Evolutionary conservation across 2,888 invertebrate species (phyloP), one percentile per base, ranked within the genome.

Genomic region (Zygothrica quintamaculata): DNA sequence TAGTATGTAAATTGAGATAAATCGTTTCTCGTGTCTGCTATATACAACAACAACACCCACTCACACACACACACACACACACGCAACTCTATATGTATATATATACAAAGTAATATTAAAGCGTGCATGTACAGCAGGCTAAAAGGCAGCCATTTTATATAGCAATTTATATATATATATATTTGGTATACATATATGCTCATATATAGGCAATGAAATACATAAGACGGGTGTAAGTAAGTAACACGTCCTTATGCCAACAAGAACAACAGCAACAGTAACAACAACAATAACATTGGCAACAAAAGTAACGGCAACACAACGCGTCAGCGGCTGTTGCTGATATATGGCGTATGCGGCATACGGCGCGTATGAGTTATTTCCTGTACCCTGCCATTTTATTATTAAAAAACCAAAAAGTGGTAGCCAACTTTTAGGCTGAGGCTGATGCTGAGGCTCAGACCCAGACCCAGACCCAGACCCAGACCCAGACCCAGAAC

Each of bases 1-100:
- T 81, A 84, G 86, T 84, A 86, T 84, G 84, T 84, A 86, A 84
- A 84, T 84, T 86, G 82, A 84, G 82, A 84, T 84, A 84, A 84
- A 84, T 84, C 78, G 82, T 76, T 84, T 85, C 76, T 82, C 68
- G 80, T 77, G 84, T 84, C 80, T 72, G 66, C 65, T 73, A 67
- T 61, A 74, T 48, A 71, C 58, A 58, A 53, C 50, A 25, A 57
- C 46, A 3, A 61, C 57, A 46, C 39, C 42, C 50, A 46, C 13
- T 37, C 33, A 64, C 7, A 47, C 51, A 71, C 58, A 61, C 57
- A 46, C 42, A 46, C 50, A 50, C 11, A 42, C 33, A 64, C 7
- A 47, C 15, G 18, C 33, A 52, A 8, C n/a, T 4, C 5, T 4
- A 29, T 33, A 47, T 44, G 51, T 18, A 42, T 13, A 53, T 43